Evolutionary conservation across 2,113 vertebrate species (phyloP), one percentile per base, ranked within the genome.

Genomic region (Oostethus manadensis): DNA sequence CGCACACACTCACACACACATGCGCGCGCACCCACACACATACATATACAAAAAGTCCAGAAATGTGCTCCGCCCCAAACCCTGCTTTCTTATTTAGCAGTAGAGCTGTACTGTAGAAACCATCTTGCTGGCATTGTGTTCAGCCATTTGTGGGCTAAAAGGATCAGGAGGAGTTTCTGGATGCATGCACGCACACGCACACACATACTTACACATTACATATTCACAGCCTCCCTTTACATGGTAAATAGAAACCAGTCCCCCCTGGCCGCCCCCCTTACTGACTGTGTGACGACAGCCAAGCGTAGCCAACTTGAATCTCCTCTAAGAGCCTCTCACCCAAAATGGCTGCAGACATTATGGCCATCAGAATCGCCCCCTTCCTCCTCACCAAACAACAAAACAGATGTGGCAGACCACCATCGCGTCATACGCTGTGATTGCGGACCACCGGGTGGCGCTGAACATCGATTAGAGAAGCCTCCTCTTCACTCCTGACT

Each of bases 41-140:
- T 40, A 59, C 47, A 59, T 53, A n/a, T 5, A 26, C 23, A 26
- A 2, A 26, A 5, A 42, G 73, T 51, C 64, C 71, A 77, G 62
- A 71, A 56, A 44, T 3, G 26, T 14, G 10, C 54, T 2, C 54
- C 62, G 17, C 3, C 26, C 50, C 13, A 42, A 13, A 2, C 38
- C 38, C 38, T 7, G 5, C 26, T 35, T 60, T 51, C 60, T 73
- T 55, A 56, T 42, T 54, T 56, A n/a, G 50, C 18, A 70, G 60
- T 61, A 22, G 51, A 64, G 18, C 2, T 51, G 40, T 23, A 4
- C 38, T 42, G 63, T 58, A 50, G 53, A 62, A 61, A 59, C 64
- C 62, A 47, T 50, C 58, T 66, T 58, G 49, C 72, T 51, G 2
- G 59, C 69, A 54, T 72, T 46, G 49, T 51, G 66, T 70, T 75